phyloP scores from a whole-genome alignment of 2,888 invertebrate species.

The Vandiemenella viatica region DNA sequence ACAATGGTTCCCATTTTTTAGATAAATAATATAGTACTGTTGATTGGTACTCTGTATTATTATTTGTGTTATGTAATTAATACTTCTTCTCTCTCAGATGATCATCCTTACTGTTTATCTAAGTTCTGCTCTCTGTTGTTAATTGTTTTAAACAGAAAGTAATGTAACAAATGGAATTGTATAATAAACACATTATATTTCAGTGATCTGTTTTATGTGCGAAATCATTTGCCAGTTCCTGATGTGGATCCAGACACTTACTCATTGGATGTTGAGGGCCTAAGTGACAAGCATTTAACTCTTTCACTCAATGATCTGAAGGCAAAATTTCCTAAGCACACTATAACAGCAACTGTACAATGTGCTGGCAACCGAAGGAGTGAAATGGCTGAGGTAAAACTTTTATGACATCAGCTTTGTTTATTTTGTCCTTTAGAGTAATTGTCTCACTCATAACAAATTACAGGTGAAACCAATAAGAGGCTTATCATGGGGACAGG shows the following conservation, averaged over 20 bases:
- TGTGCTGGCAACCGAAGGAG: constrained; percentile 92
- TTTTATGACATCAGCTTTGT: no score
- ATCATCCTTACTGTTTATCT: no score
- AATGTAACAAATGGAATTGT: neutral
- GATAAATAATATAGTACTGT: no score
- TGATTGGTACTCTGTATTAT: no score
- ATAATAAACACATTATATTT: constrained; percentile 20
- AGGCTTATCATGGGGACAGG: constrained; percentile 81
- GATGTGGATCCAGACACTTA: constrained; percentile 49
- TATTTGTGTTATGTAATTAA: no score
- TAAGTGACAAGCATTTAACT: constrained; percentile 31
- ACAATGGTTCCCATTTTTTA: no score
- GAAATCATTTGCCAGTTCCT: constrained; percentile 95
- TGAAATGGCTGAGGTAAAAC: constrained; percentile 74
- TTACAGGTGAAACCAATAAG: constrained; percentile 65
- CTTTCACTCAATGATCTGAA: constrained; percentile 48
- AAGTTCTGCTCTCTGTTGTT: no score
- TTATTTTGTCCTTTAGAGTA: no score
- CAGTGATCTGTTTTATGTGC: constrained; percentile 86
- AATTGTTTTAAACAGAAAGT: no score
- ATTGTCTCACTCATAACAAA: no score
- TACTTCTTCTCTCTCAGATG: no score
- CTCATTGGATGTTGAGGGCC: constrained; percentile 47
- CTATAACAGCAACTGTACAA: constrained; percentile 73
- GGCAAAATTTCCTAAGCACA: constrained; percentile 46